Base-by-base conservation (phyloP, 2,888 invertebrate genomes). In the Mythimna vitellina region DNA sequence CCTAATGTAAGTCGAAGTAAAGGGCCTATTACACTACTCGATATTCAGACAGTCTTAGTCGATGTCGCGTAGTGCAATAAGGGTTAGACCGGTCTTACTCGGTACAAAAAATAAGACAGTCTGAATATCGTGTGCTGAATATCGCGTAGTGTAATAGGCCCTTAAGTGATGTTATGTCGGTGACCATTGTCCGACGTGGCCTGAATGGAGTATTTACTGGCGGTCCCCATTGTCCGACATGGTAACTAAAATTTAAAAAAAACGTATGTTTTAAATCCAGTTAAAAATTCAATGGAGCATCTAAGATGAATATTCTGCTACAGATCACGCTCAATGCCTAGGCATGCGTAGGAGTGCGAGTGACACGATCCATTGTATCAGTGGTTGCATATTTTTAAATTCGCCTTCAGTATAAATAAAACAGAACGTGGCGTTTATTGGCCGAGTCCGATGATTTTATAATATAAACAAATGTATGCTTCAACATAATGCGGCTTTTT, bases 381-480 rank as follows among this genome's bases (percentile, higher is more conserved):
- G 70, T 74, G 32, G 73, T 61, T 69, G 77, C 65, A 83, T 58
- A 72, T 73, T 77, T 83, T 78, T 80, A 65, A 75, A 85, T 77
- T 77, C 77, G 54, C 32, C 46, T 71, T 61, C 62, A 42, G 68
- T 65, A 83, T 74, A 85, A 83, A 83, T 83, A 85, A 74, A 80
- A 61, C 58, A 51, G 61, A 67, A 61, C 58, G 60, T 85, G 76
- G 83, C 86, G 69, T 83, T 85, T 83, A 83, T 83, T 83, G 74
- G 68, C 61, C 17, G 57, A 64, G 74, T 58, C 67, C 84, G 77
- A 62, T 68, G 77, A 83, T 74, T 72, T 73, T 78, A 53, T 65
- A 65, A 62, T 70, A 54, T 73, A 85, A 75, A 83, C 74, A 80
- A 56, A 70, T 60, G 70, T 61, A 53, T 61, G 66, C 32, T 70